phyloP scores from a whole-genome alignment of 2,113 vertebrate genomes.

The Tiliqua scincoides region DNA sequence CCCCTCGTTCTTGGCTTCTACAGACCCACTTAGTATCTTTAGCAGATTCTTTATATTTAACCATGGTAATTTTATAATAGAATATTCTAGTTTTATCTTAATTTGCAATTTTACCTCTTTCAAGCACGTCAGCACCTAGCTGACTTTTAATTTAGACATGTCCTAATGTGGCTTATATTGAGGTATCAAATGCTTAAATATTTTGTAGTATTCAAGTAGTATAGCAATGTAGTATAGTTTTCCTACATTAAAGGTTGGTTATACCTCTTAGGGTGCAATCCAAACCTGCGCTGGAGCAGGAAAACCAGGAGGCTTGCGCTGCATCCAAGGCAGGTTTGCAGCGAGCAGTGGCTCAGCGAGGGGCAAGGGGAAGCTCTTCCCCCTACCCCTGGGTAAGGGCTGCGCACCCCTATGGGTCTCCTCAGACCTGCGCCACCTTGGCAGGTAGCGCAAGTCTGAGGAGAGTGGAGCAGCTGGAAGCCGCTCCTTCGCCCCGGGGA shows the following conservation, averaged over 20 bases:
- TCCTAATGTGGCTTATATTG: not conserved
- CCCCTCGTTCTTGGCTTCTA: conserved; percentile 52
- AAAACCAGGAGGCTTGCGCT: too few relatives aligned
- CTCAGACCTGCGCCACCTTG: too few relatives aligned
- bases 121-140: conserved; percentile 19
- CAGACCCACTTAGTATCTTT: conserved; percentile 42
- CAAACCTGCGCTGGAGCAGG: too few relatives aligned
- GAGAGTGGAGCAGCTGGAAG: too few relatives aligned
- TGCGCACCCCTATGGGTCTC: too few relatives aligned
- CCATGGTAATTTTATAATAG: conserved; percentile 43
- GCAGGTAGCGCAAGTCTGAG: too few relatives aligned
- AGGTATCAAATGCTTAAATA: conserved; percentile 18
- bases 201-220: not conserved
- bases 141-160: not conserved
- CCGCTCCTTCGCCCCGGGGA: too few relatives aligned
- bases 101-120: conserved; percentile 3
- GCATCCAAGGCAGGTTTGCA: too few relatives aligned
- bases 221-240: not conserved
- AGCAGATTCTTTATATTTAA: conserved; percentile 59
- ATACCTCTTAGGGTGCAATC: too few relatives aligned
- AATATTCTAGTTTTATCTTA: conserved; percentile 16
- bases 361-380: too few relatives aligned
- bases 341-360: too few relatives aligned
- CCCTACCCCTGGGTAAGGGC: too few relatives aligned
- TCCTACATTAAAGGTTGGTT: conserved; percentile 18